These are phyloP conservation scores for Peromyscus polionotus DNA, from an alignment of 2,113 vertebrate species.

Conservation along the genomic window DNA sequence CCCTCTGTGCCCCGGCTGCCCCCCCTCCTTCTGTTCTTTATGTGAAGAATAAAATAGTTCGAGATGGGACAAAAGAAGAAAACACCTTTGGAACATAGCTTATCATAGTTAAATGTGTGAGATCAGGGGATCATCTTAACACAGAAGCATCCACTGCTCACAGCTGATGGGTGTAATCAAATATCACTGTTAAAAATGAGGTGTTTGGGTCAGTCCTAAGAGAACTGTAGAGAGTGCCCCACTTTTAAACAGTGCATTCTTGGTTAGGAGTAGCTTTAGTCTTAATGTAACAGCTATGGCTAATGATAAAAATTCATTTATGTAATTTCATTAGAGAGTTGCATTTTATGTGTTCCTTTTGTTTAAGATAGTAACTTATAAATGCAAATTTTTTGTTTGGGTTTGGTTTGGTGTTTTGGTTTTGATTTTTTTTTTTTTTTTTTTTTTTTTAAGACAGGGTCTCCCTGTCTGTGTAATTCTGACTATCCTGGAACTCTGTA, in stretches of 20 bases:
- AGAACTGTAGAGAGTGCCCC: neutral
- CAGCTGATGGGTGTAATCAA: slow-evolving; percentile 41
- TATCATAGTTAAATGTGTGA: slow-evolving; percentile 53
- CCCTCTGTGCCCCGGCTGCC: slow-evolving; percentile 2
- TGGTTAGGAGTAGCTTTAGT: slow-evolving; percentile 21
- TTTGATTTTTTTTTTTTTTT: no score
- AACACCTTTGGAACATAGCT: slow-evolving; percentile 52
- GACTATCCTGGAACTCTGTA: neutral
- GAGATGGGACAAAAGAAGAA: slow-evolving; percentile 44
- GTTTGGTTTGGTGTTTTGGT: neutral
- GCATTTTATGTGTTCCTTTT: slow-evolving; percentile 42
- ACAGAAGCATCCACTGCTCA: slow-evolving; percentile 42
- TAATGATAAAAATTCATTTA: slow-evolving; percentile 63
- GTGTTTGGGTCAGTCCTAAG: slow-evolving; percentile 43
- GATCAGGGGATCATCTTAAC: slow-evolving; percentile 48
- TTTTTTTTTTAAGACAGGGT: neutral
- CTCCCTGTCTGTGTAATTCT: neutral
- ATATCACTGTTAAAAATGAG: slow-evolving; percentile 38
- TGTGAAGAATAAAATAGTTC: slow-evolving; percentile 55
- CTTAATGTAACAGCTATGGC: neutral
- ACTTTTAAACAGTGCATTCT: neutral
- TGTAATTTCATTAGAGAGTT: slow-evolving; percentile 52
- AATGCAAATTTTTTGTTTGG: neutral
- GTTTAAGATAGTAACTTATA: neutral
- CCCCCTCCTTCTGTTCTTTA: slow-evolving; percentile 51